phyloP scores from a whole-genome alignment of 2,113 vertebrate species.

The Rana temporaria region DNA sequence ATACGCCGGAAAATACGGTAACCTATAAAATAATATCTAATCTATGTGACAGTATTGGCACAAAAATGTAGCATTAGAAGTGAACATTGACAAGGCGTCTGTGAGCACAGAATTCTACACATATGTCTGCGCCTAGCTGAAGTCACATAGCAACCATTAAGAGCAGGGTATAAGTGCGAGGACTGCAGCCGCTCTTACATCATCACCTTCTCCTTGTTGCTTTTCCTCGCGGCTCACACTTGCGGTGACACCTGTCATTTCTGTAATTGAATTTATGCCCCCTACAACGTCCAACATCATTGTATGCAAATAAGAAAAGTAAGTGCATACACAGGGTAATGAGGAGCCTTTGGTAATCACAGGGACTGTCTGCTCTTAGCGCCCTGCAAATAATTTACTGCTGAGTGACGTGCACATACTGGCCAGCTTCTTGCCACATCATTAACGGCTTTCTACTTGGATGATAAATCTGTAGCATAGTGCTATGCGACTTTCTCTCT shows the following conservation, averaged over 20 bases:
- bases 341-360: conserved; percentile 37
- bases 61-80: neutral
- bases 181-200: neutral
- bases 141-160: conserved; percentile 14
- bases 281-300: neutral
- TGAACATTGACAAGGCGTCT: too few relatives aligned
- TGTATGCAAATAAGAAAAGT: conserved; percentile 30
- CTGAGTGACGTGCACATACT: conserved; percentile 43
- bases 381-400: conserved; percentile 39
- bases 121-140: neutral
- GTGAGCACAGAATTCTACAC: neutral
- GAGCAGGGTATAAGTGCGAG: neutral
- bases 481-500: neutral
- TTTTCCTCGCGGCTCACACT: neutral
- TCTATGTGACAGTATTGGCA: too few relatives aligned
- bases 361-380: neutral
- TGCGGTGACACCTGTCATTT: neutral
- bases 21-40: too few relatives aligned
- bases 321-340: conserved; percentile 28
- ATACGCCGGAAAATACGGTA: too few relatives aligned
- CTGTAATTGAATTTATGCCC: neutral
- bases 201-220: neutral
- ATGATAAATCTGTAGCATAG: conserved; percentile 21
- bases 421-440: conserved; percentile 40
- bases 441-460: conserved; percentile 24